A percentile compares a stretch with the other conserved stretches of the same genome.
These are phyloP conservation scores for Parauchenoglanis ngamensis DNA, from an alignment of 2,797 vertebrate species.

Conservation along the genomic window DNA sequence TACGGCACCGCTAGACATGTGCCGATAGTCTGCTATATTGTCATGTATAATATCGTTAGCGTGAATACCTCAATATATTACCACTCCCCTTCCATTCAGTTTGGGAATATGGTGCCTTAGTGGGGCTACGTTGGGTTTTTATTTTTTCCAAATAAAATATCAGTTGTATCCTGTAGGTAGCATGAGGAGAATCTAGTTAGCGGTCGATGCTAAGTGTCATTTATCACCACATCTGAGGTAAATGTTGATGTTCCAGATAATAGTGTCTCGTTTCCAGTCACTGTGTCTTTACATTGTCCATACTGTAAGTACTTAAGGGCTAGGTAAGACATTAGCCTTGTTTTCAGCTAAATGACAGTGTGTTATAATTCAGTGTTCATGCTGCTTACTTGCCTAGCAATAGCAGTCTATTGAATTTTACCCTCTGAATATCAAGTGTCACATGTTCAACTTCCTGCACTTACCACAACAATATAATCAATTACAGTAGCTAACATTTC, in stretches of 20 bases:
- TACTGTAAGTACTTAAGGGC: background rate
- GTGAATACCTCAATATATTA: slow-evolving; percentile 6
- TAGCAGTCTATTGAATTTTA: background rate
- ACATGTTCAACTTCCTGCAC: background rate
- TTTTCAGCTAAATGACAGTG: background rate
- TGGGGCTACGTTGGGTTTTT: background rate
- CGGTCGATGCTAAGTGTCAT: background rate
- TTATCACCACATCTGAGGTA: background rate
- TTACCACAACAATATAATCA: background rate
- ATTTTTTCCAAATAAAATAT: background rate
- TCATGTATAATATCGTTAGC: background rate
- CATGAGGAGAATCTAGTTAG: slow-evolving; percentile 10
- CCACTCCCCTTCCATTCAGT: background rate
- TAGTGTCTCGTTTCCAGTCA: background rate
- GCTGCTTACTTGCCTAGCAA: background rate
- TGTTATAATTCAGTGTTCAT: background rate
- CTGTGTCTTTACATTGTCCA: background rate
- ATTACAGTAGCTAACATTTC: background rate
- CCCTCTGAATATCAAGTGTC: background rate
- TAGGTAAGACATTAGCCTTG: background rate
- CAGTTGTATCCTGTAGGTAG: background rate
- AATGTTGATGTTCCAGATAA: slow-evolving; percentile 12
- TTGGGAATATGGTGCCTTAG: background rate
- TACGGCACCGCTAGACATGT: background rate
- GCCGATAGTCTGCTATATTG: background rate